phyloP scores from a whole-genome alignment of 2,797 vertebrate species.

The Acanthornis magna region DNA sequence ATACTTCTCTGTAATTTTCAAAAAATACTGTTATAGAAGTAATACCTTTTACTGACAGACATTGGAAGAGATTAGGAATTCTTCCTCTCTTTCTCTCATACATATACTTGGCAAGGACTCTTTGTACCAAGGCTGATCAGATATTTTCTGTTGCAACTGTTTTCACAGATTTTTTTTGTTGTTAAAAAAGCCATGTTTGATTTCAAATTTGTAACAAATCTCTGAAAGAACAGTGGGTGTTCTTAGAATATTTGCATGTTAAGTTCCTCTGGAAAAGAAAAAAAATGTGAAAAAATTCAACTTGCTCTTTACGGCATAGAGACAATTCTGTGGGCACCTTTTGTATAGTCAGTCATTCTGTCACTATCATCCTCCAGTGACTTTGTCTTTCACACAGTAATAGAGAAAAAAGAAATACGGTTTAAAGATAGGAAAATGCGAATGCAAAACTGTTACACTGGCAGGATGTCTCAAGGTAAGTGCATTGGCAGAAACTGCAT shows the following conservation, averaged over 20 bases:
- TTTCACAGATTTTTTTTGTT: background rate
- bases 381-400: constrained; percentile 43
- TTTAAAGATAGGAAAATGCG: constrained; percentile 26
- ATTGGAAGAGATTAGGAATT: background rate
- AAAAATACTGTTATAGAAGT: background rate
- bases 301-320: background rate
- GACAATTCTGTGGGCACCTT: background rate
- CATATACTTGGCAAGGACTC: background rate
- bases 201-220: background rate
- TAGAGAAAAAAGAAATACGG: background rate
- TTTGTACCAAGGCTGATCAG: background rate
- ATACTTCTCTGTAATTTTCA: background rate
- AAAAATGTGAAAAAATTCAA: background rate
- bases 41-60: background rate
- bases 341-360: constrained; percentile 47
- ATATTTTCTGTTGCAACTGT: background rate
- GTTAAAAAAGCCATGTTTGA: background rate
- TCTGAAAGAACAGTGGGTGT: background rate
- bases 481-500: constrained; percentile 35
- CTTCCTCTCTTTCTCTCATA: background rate
- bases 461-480: constrained; percentile 36
- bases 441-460: constrained; percentile 21
- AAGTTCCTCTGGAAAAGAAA: background rate
- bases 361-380: constrained; percentile 17
- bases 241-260: background rate